A percentile compares a stretch with the other conserved stretches of the same genome.
These are phyloP conservation scores for Ambastaia sidthimunki DNA, from an alignment of 2,797 vertebrate species.

Conservation along the genomic window DNA sequence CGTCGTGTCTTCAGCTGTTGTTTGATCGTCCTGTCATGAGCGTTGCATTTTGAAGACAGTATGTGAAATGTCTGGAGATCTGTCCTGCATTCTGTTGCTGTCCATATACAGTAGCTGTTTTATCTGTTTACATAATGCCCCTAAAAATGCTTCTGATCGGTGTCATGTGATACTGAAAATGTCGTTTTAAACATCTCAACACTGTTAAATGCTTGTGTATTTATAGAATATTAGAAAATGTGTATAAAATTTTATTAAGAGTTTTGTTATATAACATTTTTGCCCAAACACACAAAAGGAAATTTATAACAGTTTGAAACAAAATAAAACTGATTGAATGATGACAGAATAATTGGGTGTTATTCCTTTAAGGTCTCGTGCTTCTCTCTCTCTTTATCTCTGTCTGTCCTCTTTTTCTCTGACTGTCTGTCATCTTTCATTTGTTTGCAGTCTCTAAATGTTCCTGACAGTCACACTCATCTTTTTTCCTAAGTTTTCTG, in stretches of 20 bases:
- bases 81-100: background rate
- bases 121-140: background rate
- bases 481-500: conserved; percentile 3
- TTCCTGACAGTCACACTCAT: conserved; percentile 29
- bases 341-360: background rate
- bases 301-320: no score
- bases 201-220: background rate
- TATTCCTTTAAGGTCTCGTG: background rate
- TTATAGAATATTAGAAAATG: no score
- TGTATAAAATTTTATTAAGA: no score
- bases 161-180: background rate
- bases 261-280: no score
- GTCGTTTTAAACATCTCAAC: background rate
- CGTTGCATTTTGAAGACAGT: background rate
- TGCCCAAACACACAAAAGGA: no score
- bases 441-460: conserved; percentile 28
- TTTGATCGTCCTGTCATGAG: background rate
- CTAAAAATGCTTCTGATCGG: background rate
- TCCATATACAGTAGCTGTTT: background rate
- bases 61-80: background rate
- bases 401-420: conserved; percentile 1
- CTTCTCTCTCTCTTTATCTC: background rate
- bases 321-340: background rate
- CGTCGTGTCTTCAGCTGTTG: background rate
- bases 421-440: conserved; percentile 7